Evolutionary conservation across 2,113 vertebrate species (phyloP).

Genomic region (Tachuris rubrigastra): DNA sequence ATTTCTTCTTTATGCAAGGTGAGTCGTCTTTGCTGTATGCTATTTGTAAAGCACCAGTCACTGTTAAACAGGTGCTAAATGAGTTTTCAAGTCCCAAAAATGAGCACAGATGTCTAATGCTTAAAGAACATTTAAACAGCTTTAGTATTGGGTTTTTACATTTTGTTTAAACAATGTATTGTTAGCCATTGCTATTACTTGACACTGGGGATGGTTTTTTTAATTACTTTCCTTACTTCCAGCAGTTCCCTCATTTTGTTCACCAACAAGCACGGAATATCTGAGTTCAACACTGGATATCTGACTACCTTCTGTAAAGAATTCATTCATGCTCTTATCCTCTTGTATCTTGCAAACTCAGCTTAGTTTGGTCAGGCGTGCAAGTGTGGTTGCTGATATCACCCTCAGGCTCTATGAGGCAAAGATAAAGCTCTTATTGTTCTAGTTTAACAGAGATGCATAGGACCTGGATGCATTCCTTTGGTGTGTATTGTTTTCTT

Average conservation of each 20-base stretch:
- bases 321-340: neutral
- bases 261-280: neutral
- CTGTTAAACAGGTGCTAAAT: neutral
- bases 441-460: neutral
- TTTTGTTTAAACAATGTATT: neutral
- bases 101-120: constrained; percentile 1
- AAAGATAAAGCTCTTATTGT: neutral
- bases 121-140: neutral
- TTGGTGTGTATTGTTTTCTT: neutral
- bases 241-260: neutral
- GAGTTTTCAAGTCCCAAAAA: neutral
- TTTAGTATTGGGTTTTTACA: neutral
- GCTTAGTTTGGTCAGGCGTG: neutral
- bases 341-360: constrained; percentile 28
- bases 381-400: neutral
- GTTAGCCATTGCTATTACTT: neutral
- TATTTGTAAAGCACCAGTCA: neutral
- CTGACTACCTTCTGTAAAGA: neutral
- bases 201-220: neutral
- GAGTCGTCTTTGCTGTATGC: constrained; percentile 37
- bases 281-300: neutral
- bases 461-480: neutral
- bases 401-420: neutral
- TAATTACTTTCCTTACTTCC: neutral
- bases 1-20: constrained; percentile 87